Conservation (phyloP, 1,140 invertebrate genomes). For the Ostrea edulis region DNA sequence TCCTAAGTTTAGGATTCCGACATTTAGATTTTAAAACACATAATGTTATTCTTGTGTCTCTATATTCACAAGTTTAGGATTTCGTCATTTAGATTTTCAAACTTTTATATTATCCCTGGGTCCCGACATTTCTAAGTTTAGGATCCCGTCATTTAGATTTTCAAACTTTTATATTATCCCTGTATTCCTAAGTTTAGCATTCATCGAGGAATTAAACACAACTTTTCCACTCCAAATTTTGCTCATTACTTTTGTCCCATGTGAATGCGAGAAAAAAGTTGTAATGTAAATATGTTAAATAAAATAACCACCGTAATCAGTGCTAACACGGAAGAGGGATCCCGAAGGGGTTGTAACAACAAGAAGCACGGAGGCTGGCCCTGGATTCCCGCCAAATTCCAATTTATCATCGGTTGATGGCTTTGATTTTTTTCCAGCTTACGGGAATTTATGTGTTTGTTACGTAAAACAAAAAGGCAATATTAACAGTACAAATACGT, state of each 20-base stretch:
- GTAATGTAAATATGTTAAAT: background rate
- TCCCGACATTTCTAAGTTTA: no score
- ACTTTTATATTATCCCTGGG: no score
- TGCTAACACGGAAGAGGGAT: background rate
- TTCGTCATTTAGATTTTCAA: no score
- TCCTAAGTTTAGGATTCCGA: no score
- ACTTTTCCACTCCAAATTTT: background rate
- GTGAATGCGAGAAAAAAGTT: constrained; percentile 1
- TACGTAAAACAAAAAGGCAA: background rate
- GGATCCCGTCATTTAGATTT: no score
- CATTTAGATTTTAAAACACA: no score
- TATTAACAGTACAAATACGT: background rate
- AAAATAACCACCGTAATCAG: background rate
- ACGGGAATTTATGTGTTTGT: background rate
- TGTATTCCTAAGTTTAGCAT: background rate
- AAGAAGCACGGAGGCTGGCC: background rate
- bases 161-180: no score
- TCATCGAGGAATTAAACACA: background rate
- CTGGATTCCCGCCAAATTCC: background rate
- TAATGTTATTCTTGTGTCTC: no score
- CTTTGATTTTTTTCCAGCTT: background rate
- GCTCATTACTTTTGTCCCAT: background rate
- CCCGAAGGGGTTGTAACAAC: background rate
- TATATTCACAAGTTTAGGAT: no score
- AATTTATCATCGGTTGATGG: constrained; percentile 2